These are phyloP conservation scores for Pogonophryne albipinna DNA, from an alignment of 2,797 vertebrate genomes.

Conservation along the genomic window DNA sequence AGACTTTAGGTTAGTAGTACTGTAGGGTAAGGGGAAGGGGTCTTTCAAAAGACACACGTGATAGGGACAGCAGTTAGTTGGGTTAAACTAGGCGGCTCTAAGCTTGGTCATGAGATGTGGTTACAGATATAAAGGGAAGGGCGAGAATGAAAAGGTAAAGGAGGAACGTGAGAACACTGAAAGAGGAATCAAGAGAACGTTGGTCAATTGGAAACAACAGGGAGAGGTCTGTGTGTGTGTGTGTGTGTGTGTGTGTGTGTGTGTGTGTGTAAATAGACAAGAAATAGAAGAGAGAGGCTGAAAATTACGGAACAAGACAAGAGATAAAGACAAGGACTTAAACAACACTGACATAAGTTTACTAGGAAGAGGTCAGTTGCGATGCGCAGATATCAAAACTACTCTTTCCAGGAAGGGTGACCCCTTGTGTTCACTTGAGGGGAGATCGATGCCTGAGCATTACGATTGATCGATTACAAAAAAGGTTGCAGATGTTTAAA, in stretches of 20 bases:
- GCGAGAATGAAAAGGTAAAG: conserved; percentile 64
- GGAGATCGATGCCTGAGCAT: conserved; percentile 9
- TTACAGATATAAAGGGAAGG: conserved; percentile 81
- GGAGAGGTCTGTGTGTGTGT: conserved; percentile 30
- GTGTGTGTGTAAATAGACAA: conserved; percentile 45
- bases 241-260: conserved; percentile 9
- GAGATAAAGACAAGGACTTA: conserved; percentile 77
- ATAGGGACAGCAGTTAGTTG: conserved; percentile 76
- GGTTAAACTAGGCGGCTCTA: conserved; percentile 74
- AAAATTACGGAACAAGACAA: conserved; percentile 74
- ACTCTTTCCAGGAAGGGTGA: conserved; percentile 12
- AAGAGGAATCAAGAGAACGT: conserved; percentile 47
- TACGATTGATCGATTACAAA: conserved; percentile 14
- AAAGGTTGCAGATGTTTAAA: conserved; percentile 34
- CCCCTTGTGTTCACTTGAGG: conserved; percentile 17
- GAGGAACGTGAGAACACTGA: conserved; percentile 69
- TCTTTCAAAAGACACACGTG: conserved; percentile 66
- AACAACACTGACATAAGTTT: conserved; percentile 75
- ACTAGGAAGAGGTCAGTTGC: conserved; percentile 53
- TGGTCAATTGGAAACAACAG: conserved; percentile 42
- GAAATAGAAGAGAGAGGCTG: conserved; percentile 50
- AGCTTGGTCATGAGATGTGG: conserved; percentile 80
- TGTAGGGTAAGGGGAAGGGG: conserved; percentile 45
- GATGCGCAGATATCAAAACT: conserved; percentile 33
- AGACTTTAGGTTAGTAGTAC: conserved; percentile 45